Evolutionary conservation across 2,797 vertebrate genomes (phyloP), one percentile per base, ranked within the genome.

Genomic region (Diglossa cyanea): DNA sequence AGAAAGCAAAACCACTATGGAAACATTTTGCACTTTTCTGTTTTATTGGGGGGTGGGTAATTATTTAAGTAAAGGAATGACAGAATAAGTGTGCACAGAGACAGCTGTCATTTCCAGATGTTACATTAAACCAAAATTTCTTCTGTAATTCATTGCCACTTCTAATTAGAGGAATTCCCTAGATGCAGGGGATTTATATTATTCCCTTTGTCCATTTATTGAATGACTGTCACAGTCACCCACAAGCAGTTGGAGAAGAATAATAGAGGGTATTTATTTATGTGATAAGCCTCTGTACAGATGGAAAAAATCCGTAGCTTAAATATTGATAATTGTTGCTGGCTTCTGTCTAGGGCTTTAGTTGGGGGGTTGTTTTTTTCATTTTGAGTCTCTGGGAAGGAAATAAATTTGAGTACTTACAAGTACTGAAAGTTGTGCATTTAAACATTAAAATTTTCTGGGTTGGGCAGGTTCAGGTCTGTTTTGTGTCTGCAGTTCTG

Each of bases 191-290:
- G 93, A 95, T 97, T 98, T 98, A 94, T 96, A 97, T 97, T 97
- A 97, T 97, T 97, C 91, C 96, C 93, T 97, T 97, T 98, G 96
- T 97, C 91, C 85, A 58, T 79, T 97, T 97, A 97, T 96, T 97
- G 94, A 97, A 97, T 97, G 95, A 96, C 90, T 97, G 91, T 97
- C 95, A 96, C 91, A 96, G 94, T 97, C 92, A 96, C 88, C 94
- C 82, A 96, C 17, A 88, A 97, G 91, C 93, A 96, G 96, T 97
- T 97, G 91, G 91, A 89, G 95, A 94, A 95, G 95, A 96, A 95
- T 96, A 97, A 97, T 96, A 94, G 97, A 98, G 98, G 97, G 96
- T 92, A 94, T 98, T 98, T 98, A 97, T 98, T 98, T 98, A 97
- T 97, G 98, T 90, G 89, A 96, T 98, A 97, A 98, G 97, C 97